Evolutionary conservation across 2,888 invertebrate species (phyloP).

Genomic region (Endomychus coccineus): DNA sequence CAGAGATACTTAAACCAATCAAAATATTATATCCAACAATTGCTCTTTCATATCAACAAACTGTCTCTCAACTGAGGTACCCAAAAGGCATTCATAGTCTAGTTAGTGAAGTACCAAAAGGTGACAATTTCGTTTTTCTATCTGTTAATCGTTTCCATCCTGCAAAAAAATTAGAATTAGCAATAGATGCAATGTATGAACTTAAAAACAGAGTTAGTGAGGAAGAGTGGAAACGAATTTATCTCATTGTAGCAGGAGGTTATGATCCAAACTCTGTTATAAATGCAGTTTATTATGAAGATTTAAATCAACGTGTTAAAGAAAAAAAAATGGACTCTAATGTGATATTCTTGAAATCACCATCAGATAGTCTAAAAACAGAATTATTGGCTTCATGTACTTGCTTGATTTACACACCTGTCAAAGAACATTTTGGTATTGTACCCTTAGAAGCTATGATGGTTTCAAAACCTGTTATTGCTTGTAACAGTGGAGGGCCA

Average conservation of each 20-base stretch:
- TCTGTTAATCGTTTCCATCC: constrained; percentile 97
- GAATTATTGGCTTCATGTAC: constrained; percentile 66
- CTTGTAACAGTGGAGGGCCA: constrained; percentile 93
- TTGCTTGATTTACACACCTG: constrained; percentile 89
- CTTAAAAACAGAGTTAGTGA: constrained; percentile 50
- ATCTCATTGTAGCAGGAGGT: constrained; percentile 91
- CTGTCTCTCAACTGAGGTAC: constrained; percentile 35
- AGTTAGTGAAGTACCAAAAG: constrained; percentile 42
- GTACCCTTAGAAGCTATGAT: constrained; percentile 99
- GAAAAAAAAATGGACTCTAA: constrained; percentile 60
- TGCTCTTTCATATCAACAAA: constrained; percentile 47
- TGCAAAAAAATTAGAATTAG: constrained; percentile 89
- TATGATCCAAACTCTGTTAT: constrained; percentile 84
- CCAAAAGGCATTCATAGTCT: constrained; percentile 49
- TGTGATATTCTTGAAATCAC: constrained; percentile 80
- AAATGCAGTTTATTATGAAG: constrained; percentile 78
- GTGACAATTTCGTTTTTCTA: constrained; percentile 65
- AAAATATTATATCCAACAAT: constrained; percentile 92
- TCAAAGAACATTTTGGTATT: constrained; percentile 97
- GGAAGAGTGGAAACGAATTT: constrained; percentile 59
- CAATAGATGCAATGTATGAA: constrained; percentile 70
- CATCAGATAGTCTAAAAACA: constrained; percentile 77
- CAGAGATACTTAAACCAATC: constrained; percentile 53
- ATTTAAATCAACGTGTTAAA: constrained; percentile 60
- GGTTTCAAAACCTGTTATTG: constrained; percentile 85